A percentile compares a stretch with the other conserved stretches of the same genome.
Evolutionary conservation across 2,113 vertebrate genomes (phyloP).

Genomic region (human (Homo sapiens)): DNA sequence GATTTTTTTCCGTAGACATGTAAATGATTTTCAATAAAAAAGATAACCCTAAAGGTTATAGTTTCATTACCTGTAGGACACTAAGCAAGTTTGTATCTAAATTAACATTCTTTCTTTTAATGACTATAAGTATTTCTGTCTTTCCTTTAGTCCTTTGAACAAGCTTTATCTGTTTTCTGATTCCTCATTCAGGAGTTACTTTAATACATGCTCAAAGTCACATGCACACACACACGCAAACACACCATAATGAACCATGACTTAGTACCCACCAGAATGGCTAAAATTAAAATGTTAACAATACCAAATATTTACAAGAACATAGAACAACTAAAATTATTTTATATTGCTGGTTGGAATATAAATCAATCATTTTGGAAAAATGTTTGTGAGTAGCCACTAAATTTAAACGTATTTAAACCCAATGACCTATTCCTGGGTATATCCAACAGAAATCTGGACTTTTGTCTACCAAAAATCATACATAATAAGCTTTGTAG

Average conservation of each 20-base stretch:
- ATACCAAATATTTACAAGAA: neutral
- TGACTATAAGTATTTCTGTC: neutral
- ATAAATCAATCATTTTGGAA: neutral
- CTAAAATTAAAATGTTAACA: neutral
- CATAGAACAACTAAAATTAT: neutral
- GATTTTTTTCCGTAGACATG: neutral
- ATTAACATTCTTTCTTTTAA: neutral
- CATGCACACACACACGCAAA: neutral
- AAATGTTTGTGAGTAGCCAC: neutral
- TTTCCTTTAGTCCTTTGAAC: neutral
- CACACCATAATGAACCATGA: neutral
- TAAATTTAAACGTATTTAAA: neutral
- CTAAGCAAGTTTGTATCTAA: neutral
- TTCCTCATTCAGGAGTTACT: neutral
- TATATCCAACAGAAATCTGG: neutral
- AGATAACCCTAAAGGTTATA: neutral
- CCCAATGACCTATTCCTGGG: neutral
- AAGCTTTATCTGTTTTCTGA: neutral
- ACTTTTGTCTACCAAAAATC: neutral
- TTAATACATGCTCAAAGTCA: neutral
- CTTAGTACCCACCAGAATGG: neutral
- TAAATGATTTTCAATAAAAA: neutral
- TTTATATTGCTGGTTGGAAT: neutral
- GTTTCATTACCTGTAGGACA: neutral
- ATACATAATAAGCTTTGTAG: neutral